Evolutionary conservation across 2,888 invertebrate species (phyloP), one percentile per base, ranked within the genome.

Genomic region (Arenicola marina): DNA sequence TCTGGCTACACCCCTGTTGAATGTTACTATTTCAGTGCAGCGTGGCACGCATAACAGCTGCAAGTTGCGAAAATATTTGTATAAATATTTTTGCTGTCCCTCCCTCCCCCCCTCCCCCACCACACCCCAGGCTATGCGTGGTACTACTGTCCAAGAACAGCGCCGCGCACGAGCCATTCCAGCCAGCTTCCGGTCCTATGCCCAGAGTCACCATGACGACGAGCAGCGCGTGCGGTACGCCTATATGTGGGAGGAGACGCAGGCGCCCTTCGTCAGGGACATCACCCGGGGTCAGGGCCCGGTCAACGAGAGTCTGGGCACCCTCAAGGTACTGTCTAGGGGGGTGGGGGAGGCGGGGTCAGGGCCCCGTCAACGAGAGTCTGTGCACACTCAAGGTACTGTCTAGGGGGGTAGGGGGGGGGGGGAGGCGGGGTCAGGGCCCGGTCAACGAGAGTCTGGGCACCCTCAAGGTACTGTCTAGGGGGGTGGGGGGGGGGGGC

Each of bases 321-420:
- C 64, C 4, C 66, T 77, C 2, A 76, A 76, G 73, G 78, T 78
- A 61, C 56, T 11, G n/a, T 21, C 4, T 38, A 38, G 11, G 31
- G 15, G 15, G 7, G 21, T n/a, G 15, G 4, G 7, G 4, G 18
- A 7, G 4, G 33, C 26, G 26, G 21, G 28, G 15, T 4, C 64
- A 92, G 72, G 78, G 95, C 64, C 94, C 93, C 1, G 90, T 95
- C 51, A 88, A 95, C 68, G 96, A 95, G 95, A 88, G 95, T n/a
- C n/a, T n/a, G n/a, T n/a, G n/a, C n/a, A n/a, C n/a, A n/a, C n/a
- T n/a, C n/a, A n/a, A n/a, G n/a, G n/a, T n/a, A n/a, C n/a, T n/a
- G n/a, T n/a, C n/a, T n/a, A n/a, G n/a, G n/a, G n/a, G n/a, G n/a
- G n/a, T n/a, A n/a, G n/a, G n/a, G n/a, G n/a, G n/a, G n/a, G n/a